A percentile compares a stretch with the other conserved stretches of the same genome.
Conservation (phyloP, 2,113 vertebrate species). For the Trichomycterus rosablanca region DNA sequence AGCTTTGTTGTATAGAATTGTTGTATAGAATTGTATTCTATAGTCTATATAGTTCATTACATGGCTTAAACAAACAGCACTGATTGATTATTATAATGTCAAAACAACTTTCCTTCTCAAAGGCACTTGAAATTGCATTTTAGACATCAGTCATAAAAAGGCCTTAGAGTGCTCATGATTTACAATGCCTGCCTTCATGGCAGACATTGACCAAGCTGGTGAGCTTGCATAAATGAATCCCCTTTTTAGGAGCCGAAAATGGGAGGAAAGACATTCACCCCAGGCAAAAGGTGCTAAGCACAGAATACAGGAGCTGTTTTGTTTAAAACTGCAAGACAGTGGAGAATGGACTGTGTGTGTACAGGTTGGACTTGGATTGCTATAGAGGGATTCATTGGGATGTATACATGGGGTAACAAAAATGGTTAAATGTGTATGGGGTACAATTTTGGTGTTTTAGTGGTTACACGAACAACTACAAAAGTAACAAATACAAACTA, state of each 20-base stretch:
- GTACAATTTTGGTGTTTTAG: too few species aligned
- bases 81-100: conserved; percentile 7
- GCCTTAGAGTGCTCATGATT: conserved; percentile 48
- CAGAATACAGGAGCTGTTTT: conserved; percentile 54
- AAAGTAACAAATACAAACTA: too few species aligned
- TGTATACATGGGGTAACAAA: too few species aligned
- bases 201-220: conserved; percentile 51
- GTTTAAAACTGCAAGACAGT: conserved; percentile 44
- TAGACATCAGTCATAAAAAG: conserved; percentile 55
- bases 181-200: conserved; percentile 64
- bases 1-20: conserved; percentile 41
- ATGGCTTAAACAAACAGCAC: not conserved
- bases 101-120: conserved; percentile 34
- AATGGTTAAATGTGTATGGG: too few species aligned
- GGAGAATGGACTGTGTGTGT: conserved; percentile 51
- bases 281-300: too few species aligned
- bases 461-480: too few species aligned
- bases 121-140: conserved; percentile 57
- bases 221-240: too few species aligned
- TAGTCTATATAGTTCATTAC: conserved; percentile 7
- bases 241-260: too few species aligned
- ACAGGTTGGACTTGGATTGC: too few species aligned
- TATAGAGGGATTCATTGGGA: too few species aligned
- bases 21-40: conserved; percentile 42
- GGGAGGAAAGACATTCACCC: too few species aligned